Evolutionary conservation across 2,797 vertebrate species (phyloP).

Genomic region (Limosa lapponica): DNA sequence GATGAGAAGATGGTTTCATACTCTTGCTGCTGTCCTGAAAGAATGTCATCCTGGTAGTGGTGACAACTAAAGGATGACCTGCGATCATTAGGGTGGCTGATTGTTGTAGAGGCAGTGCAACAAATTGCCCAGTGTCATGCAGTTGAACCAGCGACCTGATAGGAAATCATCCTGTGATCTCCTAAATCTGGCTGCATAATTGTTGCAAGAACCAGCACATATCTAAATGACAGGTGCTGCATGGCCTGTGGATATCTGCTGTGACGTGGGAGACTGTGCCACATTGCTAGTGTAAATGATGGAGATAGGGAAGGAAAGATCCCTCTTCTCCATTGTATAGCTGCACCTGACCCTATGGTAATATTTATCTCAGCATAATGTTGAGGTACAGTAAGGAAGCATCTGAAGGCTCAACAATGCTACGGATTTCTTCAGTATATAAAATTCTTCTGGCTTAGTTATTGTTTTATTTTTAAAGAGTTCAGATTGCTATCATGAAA

Average conservation of each 20-base stretch:
- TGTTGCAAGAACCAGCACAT: not conserved
- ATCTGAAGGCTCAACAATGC: not conserved
- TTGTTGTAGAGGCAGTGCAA: not conserved
- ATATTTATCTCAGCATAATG: not conserved
- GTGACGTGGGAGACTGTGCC: not conserved
- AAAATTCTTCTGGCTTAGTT: not conserved
- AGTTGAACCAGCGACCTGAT: not conserved
- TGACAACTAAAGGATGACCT: not conserved
- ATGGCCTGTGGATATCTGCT: not conserved
- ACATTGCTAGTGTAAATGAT: not conserved
- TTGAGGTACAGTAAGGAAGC: not conserved
- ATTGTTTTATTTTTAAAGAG: not conserved
- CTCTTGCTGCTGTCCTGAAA: not conserved
- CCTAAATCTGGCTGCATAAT: not conserved
- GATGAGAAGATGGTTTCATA: not conserved
- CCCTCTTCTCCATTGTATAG: not conserved
- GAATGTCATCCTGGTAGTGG: not conserved
- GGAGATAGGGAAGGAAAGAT: not conserved
- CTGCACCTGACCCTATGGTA: not conserved
- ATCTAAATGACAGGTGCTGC: not conserved
- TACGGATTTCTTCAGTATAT: not conserved
- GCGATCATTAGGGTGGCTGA: not conserved
- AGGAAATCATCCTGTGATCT: not conserved
- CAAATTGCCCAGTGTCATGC: not conserved
- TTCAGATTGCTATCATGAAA: not conserved